Evolutionary conservation across 2,113 vertebrate genomes (phyloP).

Genomic region (Pavo muticus): DNA sequence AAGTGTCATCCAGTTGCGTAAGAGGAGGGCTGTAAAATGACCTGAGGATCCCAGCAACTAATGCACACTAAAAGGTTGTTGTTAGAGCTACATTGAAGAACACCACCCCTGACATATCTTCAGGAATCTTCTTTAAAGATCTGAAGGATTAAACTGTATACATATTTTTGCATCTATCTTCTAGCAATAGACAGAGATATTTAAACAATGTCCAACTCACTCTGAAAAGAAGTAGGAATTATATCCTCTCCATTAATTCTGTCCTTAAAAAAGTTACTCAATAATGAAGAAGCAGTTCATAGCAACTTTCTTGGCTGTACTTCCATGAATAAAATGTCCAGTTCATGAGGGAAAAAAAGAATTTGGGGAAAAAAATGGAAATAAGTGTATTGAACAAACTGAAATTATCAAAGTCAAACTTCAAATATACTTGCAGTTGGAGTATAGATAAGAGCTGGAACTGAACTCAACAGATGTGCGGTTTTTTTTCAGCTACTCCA

Average conservation of each 20-base stretch:
- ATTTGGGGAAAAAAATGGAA: constrained; percentile 50
- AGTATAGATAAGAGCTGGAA: constrained; percentile 39
- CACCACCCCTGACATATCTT: not conserved
- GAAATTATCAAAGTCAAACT: constrained; percentile 32
- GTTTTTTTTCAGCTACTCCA: constrained; percentile 66
- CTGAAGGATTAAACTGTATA: not conserved
- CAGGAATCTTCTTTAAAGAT: not conserved
- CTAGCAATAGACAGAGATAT: not conserved
- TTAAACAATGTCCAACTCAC: not conserved
- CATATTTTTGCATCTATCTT: not conserved
- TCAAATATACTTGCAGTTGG: not conserved
- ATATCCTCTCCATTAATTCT: not conserved
- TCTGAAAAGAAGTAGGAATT: not conserved
- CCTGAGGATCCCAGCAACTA: not conserved
- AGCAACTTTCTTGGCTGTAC: not conserved
- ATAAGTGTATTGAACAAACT: constrained; percentile 24
- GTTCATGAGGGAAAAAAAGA: constrained; percentile 39
- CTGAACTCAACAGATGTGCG: constrained; percentile 5
- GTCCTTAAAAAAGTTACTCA: not conserved
- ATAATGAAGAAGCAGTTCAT: not conserved
- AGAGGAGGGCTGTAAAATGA: not conserved
- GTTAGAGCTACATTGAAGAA: not conserved
- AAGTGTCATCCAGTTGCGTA: not conserved
- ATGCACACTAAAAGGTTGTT: not conserved
- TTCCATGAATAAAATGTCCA: constrained; percentile 61